Conservation (phyloP, 2,113 vertebrate species). For the Otocyon megalotis region DNA sequence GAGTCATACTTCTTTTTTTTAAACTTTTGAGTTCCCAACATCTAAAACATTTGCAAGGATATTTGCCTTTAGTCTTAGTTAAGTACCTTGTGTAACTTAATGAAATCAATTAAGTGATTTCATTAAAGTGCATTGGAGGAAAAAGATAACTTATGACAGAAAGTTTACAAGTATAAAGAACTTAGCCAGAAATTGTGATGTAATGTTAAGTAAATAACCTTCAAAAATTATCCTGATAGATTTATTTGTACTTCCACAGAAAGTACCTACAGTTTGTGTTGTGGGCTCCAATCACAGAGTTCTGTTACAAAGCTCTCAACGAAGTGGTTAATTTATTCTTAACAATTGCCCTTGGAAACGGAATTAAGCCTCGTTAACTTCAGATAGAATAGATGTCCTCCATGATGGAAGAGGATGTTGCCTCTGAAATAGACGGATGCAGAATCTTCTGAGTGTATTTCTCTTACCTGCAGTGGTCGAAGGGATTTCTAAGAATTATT, state of each 20-base stretch:
- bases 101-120: slow-evolving; percentile 66
- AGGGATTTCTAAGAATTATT: slow-evolving; percentile 73
- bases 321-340: slow-evolving; percentile 67
- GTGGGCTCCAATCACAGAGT: neutral
- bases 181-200: slow-evolving; percentile 37
- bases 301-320: slow-evolving; percentile 61
- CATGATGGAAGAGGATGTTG: neutral
- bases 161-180: neutral
- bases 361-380: slow-evolving; percentile 64
- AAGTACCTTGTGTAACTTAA: neutral
- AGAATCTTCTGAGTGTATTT: neutral
- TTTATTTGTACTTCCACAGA: slow-evolving; percentile 43
- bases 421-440: slow-evolving; percentile 47
- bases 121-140: neutral
- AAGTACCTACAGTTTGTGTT: neutral
- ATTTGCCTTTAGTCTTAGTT: slow-evolving; percentile 43
- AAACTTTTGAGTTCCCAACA: neutral
- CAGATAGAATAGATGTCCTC: slow-evolving; percentile 61
- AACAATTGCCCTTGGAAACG: slow-evolving; percentile 59
- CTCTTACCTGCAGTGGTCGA: slow-evolving; percentile 52
- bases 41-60: slow-evolving; percentile 22
- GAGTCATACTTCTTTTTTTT: neutral
- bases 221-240: slow-evolving; percentile 52
- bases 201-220: slow-evolving; percentile 56
- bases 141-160: slow-evolving; percentile 46